Evolutionary conservation across 2,888 invertebrate genomes (phyloP), one percentile per base, ranked within the genome.

Genomic region (Spicauda simplicius): DNA sequence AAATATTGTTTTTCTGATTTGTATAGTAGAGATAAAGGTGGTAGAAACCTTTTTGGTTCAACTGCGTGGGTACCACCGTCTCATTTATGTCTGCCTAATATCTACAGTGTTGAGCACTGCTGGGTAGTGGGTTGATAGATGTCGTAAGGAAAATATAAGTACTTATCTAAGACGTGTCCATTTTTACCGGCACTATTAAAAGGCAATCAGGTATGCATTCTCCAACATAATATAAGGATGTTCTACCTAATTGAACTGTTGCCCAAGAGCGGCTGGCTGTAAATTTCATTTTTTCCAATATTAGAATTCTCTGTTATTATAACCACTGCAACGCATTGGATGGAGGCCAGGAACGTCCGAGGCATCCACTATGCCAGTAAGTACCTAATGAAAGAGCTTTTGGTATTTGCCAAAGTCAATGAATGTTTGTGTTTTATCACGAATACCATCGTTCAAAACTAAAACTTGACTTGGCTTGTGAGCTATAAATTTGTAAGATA

Each of bases 381-480:
- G 45, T 48, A 48, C 58, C 20, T 59, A 59, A 59, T 59, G 48
- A 20, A 59, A 59, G 48, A 59, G 19, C 8, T 48, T 57, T 48
- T 25, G 25, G 16, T 18, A 59, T 59, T 25, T 59, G 58, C 58
- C 58, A 58, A 58, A 58, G 45, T 20, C 25, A 48, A 48, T 48
- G 48, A 45, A 41, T 58, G 58, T 58, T 58, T 11, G 45, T 11
- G 45, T 58, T 57, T 58, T 58, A 58, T 58, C 58, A 45, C 41
- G 30, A 57, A 57, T 37, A 41, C 7, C 19, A 14, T 14, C 58
- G n/a, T 58, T 58, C 45, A 45, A 58, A 45, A 58, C 19, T 14
- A 25, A 25, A 48, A 48, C 48, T 48, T 48, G 48, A 48, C 48
- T 48, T 48, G 48, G 48, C 48, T 48, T 48, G 48, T 48, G 41